Percentiles rank a stretch among this genome's conserved stretches.
Conservation (phyloP, 2,888 invertebrate species). For the Parnassius smintheus region DNA sequence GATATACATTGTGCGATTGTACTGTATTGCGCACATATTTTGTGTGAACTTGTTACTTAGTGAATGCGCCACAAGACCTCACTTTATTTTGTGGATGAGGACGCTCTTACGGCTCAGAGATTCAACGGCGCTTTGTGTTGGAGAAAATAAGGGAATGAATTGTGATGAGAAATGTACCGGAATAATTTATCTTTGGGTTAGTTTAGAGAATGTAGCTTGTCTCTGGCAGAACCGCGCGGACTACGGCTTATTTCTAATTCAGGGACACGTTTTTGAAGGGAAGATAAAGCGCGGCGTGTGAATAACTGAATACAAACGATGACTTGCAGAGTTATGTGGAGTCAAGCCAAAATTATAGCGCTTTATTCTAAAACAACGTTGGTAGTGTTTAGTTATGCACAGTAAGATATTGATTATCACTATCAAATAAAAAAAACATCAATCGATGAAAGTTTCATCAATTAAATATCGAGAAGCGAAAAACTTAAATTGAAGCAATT, state of each 20-base stretch:
- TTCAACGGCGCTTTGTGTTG: slow-evolving; percentile 67
- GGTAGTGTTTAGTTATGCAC: too few relatives aligned
- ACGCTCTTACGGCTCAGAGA: slow-evolving; percentile 65
- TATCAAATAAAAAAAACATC: too few relatives aligned
- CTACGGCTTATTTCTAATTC: slow-evolving; percentile 69
- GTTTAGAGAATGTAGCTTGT: slow-evolving; percentile 64
- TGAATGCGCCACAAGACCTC: slow-evolving; percentile 56
- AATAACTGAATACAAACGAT: slow-evolving; percentile 68
- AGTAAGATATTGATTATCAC: too few relatives aligned
- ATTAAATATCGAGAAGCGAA: slow-evolving; percentile 56
- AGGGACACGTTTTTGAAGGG: slow-evolving; percentile 59
- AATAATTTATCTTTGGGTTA: slow-evolving; percentile 75
- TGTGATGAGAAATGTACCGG: slow-evolving; percentile 71
- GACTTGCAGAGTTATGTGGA: slow-evolving; percentile 45
- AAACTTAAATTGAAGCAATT: slow-evolving; percentile 73
- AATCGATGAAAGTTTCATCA: not conserved
- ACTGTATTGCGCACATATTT: slow-evolving; percentile 40
- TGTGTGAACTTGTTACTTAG: slow-evolving; percentile 55
- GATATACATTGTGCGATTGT: slow-evolving; percentile 28
- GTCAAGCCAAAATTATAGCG: slow-evolving; percentile 46
- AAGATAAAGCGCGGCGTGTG: slow-evolving; percentile 57
- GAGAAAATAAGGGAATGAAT: slow-evolving; percentile 69
- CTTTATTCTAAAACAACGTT: slow-evolving; percentile 2
- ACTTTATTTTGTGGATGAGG: slow-evolving; percentile 70
- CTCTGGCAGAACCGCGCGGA: slow-evolving; percentile 54